A percentile compares a stretch with the other conserved stretches of the same genome.
These are phyloP conservation scores for Periophthalmodon schlosseri DNA, from an alignment of 2,113 vertebrate genomes.

Conservation along the genomic window DNA sequence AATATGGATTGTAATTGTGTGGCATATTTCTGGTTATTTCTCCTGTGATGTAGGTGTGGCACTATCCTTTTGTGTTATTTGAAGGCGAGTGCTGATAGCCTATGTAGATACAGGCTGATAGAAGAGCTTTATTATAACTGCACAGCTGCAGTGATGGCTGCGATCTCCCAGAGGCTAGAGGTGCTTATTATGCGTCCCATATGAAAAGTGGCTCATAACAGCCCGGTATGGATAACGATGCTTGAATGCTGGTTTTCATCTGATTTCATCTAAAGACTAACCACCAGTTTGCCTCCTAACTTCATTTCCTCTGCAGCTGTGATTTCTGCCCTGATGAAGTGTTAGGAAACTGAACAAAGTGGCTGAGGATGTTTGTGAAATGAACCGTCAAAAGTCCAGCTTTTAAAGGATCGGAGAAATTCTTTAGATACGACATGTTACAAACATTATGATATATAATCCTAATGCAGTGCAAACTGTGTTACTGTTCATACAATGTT, in stretches of 20 bases:
- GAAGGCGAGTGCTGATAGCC: conserved; percentile 57
- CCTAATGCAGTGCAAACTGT: background rate
- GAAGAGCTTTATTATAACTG: conserved; percentile 67
- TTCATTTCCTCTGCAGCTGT: conserved; percentile 63
- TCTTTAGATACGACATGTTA: conserved; percentile 37
- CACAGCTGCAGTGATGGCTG: conserved; percentile 56
- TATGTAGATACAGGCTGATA: conserved; percentile 63
- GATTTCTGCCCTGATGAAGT: conserved; percentile 62
- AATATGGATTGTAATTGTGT: conserved; percentile 59
- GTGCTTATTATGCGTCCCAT: conserved; percentile 71
- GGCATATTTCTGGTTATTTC: conserved; percentile 46
- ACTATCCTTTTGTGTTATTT: conserved; percentile 63
- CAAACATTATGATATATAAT: background rate
- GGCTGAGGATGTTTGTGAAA: conserved; percentile 73
- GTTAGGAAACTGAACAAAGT: conserved; percentile 60
- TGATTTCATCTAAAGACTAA: conserved; percentile 73
- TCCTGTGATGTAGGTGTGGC: conserved; percentile 46
- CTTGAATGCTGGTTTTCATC: conserved; percentile 68
- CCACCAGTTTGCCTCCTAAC: conserved; percentile 70
- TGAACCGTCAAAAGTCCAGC: conserved; percentile 73
- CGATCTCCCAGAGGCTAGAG: conserved; percentile 64
- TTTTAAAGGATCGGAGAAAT: conserved; percentile 61
- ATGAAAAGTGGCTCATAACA: conserved; percentile 66
- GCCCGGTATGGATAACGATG: conserved; percentile 67
- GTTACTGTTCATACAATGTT: background rate